Evolutionary conservation across 2,113 vertebrate genomes (phyloP).

Genomic region (Trochalopteron elliotii): DNA sequence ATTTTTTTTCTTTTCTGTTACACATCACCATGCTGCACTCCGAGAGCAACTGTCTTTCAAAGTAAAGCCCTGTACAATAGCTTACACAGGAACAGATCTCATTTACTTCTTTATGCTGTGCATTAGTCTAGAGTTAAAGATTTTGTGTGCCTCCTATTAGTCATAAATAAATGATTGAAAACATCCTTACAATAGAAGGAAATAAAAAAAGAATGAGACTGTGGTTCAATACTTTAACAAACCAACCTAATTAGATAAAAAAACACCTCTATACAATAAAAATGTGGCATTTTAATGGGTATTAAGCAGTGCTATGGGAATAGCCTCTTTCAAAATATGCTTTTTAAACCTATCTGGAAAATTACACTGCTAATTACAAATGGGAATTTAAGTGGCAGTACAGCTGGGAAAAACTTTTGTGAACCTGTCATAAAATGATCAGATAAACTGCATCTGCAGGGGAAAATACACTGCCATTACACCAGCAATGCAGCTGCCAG

Average conservation of each 20-base stretch:
- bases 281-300: not conserved
- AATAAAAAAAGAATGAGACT: not conserved
- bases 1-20: not conserved
- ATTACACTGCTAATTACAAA: constrained; percentile 17
- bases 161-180: not conserved
- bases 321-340: not conserved
- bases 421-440: constrained; percentile 12
- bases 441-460: not conserved
- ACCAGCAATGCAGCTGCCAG: not conserved
- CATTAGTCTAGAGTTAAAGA: not conserved
- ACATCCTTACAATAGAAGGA: not conserved
- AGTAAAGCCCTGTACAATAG: not conserved
- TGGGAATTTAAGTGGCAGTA: constrained; percentile 5
- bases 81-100: not conserved
- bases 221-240: not conserved
- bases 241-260: constrained; percentile 12
- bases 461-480: not conserved
- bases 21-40: not conserved
- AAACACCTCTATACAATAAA: constrained; percentile 4
- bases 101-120: not conserved
- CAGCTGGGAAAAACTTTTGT: constrained; percentile 14
- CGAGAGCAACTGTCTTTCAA: not conserved
- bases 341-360: constrained; percentile 20
- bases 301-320: constrained; percentile 14
- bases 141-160: not conserved